These are phyloP conservation scores for Cantharis rufa DNA, from an alignment of 2,888 invertebrate species.

Conservation along the genomic window DNA sequence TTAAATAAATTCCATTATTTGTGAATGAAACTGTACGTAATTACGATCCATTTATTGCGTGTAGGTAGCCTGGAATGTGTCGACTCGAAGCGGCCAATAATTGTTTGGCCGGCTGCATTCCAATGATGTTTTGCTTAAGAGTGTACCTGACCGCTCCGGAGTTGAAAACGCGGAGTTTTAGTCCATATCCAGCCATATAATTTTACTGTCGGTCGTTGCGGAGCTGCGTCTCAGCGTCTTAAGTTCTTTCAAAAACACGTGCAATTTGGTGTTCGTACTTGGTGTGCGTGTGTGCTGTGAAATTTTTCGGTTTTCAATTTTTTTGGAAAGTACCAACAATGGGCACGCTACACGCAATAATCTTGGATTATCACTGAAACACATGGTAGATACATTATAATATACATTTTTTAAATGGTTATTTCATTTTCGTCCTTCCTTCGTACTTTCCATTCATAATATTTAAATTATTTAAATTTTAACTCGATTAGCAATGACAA, in stretches of 20 bases:
- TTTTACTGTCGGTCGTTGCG: conserved; percentile 49
- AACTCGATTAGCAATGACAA: not conserved
- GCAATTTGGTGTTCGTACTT: conserved; percentile 41
- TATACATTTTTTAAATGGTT: conserved; percentile 23
- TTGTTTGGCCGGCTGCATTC: conserved; percentile 51
- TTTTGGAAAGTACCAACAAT: conserved; percentile 21
- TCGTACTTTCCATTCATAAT: not conserved
- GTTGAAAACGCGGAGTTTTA: conserved; percentile 49
- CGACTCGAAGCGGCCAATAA: conserved; percentile 22
- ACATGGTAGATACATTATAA: conserved; percentile 44
- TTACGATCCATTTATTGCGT: conserved; percentile 42
- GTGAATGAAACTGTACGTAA: conserved; percentile 44
- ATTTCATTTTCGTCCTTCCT: not conserved
- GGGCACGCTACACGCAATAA: conserved; percentile 36
- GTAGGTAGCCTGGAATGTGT: conserved; percentile 28
- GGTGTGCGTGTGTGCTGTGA: conserved; percentile 38
- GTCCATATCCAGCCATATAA: conserved; percentile 46
- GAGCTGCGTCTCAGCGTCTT: conserved; percentile 21
- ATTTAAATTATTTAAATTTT: not conserved
- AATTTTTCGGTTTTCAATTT: conserved; percentile 39
- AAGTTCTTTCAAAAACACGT: conserved; percentile 45
- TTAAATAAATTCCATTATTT: conserved; percentile 26
- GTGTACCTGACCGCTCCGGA: conserved; percentile 56
- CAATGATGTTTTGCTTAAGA: conserved; percentile 54
- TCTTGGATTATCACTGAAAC: conserved; percentile 47